Conservation (phyloP, 2,888 invertebrate genomes). For the Teinopalpus imperialis region DNA sequence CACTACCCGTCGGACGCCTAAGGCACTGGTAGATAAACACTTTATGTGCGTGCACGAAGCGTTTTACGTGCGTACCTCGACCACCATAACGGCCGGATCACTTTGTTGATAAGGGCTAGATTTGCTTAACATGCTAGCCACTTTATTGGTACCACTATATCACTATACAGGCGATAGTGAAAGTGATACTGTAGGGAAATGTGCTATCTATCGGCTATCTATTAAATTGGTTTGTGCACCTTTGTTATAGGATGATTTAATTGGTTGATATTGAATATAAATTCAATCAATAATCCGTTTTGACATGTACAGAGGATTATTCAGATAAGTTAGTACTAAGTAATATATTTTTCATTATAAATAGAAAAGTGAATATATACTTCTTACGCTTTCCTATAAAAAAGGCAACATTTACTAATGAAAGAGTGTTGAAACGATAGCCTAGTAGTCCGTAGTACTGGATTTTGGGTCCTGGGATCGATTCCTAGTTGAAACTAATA, state of each 20-base stretch:
- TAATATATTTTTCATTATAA: no score
- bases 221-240: constrained; percentile 6
- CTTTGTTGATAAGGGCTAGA: constrained; percentile 43
- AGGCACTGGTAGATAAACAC: constrained; percentile 67
- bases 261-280: no score
- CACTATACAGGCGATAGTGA: constrained; percentile 18
- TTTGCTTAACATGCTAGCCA: constrained; percentile 32
- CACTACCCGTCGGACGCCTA: constrained; percentile 48
- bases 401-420: no score
- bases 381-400: no score
- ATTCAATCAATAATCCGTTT: no score
- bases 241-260: constrained; percentile 8
- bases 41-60: constrained; percentile 60
- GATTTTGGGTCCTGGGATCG: no score
- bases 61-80: constrained; percentile 64
- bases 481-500: no score
- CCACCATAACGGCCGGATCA: constrained; percentile 50
- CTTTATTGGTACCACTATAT: constrained; percentile 15
- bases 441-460: no score
- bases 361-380: no score
- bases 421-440: no score
- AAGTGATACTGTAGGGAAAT: constrained; percentile 20
- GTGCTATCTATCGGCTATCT: constrained; percentile 15
- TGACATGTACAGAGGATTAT: no score
- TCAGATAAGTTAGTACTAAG: no score